Conservation (phyloP, 2,888 invertebrate genomes). For the Drosophila koepferae region DNA sequence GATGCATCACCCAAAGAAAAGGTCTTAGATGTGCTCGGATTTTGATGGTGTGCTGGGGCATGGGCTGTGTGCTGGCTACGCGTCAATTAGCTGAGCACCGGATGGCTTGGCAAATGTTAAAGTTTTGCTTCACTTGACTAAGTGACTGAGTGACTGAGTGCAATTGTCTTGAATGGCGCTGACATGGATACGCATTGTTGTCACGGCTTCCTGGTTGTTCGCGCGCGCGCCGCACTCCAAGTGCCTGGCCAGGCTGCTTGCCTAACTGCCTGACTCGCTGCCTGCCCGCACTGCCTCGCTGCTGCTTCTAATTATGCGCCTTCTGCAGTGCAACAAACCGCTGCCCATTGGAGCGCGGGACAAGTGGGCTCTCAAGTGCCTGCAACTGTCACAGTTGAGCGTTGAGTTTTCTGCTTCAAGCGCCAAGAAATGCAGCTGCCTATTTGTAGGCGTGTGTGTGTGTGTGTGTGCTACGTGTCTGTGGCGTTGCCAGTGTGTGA, state of each 20-base stretch:
- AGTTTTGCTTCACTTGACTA: conserved; percentile 69
- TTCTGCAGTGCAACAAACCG: conserved; percentile 71
- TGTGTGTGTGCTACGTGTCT: conserved; percentile 20
- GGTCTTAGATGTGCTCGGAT: conserved; percentile 21
- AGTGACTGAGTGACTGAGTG: conserved; percentile 55
- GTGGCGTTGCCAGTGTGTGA: not conserved
- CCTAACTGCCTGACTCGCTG: conserved; percentile 11
- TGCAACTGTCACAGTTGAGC: conserved; percentile 70
- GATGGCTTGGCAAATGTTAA: conserved; percentile 50
- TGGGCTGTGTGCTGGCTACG: conserved; percentile 21
- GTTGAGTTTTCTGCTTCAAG: conserved; percentile 51
- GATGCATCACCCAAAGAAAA: conserved; percentile 58
- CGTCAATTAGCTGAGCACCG: conserved; percentile 60
- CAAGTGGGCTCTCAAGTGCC: conserved; percentile 58
- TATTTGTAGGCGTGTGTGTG: not conserved
- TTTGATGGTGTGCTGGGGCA: conserved; percentile 15
- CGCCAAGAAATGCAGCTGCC: conserved; percentile 31
- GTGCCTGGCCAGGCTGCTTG: conserved; percentile 23
- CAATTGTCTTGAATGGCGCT: conserved; percentile 56
- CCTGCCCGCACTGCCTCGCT: conserved; percentile 3
- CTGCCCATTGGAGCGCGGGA: conserved; percentile 27
- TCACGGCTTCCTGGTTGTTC: conserved; percentile 66
- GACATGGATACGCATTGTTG: conserved; percentile 71
- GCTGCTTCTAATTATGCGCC: conserved; percentile 70
- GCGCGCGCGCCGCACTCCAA: conserved; percentile 26